phyloP scores from a whole-genome alignment of 2,113 vertebrate genomes.

The Alethe diademata region DNA sequence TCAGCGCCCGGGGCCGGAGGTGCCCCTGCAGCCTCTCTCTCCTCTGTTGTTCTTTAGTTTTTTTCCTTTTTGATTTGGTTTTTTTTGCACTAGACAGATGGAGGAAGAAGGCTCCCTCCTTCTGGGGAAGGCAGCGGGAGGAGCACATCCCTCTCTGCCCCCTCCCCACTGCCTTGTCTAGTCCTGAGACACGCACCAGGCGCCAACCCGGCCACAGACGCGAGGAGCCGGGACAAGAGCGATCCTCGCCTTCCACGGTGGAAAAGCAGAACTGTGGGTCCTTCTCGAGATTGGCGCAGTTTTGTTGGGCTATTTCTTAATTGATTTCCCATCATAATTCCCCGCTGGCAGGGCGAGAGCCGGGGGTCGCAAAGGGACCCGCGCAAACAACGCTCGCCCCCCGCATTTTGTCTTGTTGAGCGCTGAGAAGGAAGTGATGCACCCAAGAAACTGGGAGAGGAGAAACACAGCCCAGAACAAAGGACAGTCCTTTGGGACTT shows the following conservation, averaged over 20 bases:
- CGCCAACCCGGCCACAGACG: not conserved
- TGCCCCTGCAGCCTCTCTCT: slow-evolving; percentile 13
- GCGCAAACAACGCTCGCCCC: not conserved
- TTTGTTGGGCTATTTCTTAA: not conserved
- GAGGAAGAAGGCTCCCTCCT: slow-evolving; percentile 18
- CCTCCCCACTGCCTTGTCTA: slow-evolving; percentile 12
- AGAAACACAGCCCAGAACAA: slow-evolving; percentile 28
- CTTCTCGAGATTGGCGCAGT: not conserved
- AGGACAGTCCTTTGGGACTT: slow-evolving; percentile 45
- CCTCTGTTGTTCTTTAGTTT: not conserved
- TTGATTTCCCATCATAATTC: not conserved
- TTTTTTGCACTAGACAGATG: not conserved
- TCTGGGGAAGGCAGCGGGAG: not conserved
- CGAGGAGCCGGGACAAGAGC: not conserved
- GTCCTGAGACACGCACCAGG: not conserved
- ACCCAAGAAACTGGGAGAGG: not conserved
- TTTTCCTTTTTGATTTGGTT: not conserved
- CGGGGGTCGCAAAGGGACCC: not conserved
- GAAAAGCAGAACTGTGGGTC: not conserved
- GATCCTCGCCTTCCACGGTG: not conserved
- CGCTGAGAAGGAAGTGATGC: not conserved
- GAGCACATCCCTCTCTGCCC: not conserved
- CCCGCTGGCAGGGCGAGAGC: not conserved
- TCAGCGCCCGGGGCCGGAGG: not conserved
- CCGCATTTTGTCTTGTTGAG: not conserved